A percentile compares a stretch with the other conserved stretches of the same genome.
phyloP scores from a whole-genome alignment of 92 coral and sea anemone genomes.

The Paragorgia papillata region DNA sequence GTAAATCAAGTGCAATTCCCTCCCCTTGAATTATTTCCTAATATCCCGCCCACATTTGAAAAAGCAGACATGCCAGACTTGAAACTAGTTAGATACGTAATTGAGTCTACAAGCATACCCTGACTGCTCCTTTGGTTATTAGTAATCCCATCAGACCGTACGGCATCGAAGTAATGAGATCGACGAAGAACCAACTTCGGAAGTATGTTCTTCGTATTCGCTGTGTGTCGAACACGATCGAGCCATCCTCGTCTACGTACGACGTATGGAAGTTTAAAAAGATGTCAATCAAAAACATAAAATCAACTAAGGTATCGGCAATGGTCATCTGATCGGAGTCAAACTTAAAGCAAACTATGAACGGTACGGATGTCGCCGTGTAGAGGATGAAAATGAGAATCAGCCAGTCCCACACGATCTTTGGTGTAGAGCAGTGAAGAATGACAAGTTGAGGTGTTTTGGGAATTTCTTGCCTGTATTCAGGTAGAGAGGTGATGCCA shows the following conservation, averaged over 20 bases:
- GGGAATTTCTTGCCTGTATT: constrained; percentile 91
- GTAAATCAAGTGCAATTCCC: no score
- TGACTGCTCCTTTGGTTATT: constrained; percentile 39
- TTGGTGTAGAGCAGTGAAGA: constrained; percentile 84
- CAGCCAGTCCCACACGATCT: constrained; percentile 95
- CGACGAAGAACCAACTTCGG: constrained; percentile 89
- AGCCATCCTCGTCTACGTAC: constrained; percentile 88
- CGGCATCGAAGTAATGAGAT: constrained; percentile 89
- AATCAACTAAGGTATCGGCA: constrained; percentile 82
- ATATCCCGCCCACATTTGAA: no score
- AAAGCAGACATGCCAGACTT: no score
- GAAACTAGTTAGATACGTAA: no score
- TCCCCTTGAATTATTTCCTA: no score
- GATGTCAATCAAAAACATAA: constrained; percentile 88
- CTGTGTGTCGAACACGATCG: constrained; percentile 72
- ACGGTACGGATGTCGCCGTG: constrained; percentile 93
- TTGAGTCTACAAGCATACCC: no score
- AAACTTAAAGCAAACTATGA: constrained; percentile 82
- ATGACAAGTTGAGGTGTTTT: constrained; percentile 82
- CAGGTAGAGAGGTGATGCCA: constrained; percentile 82
- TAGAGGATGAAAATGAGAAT: constrained; percentile 84
- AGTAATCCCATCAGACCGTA: constrained; percentile 76
- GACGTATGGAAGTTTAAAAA: constrained; percentile 91
- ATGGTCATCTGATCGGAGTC: constrained; percentile 54
- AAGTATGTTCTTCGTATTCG: constrained; percentile 76